Conservation (phyloP, 2,113 vertebrate species). For the Urocynchramus pylzowi region DNA sequence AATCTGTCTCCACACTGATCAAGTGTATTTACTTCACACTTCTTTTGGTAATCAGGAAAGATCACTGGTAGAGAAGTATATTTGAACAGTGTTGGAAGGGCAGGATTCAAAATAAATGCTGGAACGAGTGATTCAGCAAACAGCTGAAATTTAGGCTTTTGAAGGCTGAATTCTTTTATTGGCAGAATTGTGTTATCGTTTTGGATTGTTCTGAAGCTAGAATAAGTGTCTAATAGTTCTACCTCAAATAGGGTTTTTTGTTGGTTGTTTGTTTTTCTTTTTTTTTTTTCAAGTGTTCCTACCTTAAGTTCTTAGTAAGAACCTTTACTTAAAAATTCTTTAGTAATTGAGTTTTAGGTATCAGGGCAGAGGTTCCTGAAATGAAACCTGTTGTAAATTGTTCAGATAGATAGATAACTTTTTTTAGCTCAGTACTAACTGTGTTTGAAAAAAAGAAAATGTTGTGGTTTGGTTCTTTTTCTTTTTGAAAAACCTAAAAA, state of each 20-base stretch:
- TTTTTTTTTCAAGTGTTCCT: background rate
- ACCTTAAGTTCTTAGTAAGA: background rate
- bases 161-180: background rate
- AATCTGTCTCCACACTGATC: background rate
- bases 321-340: background rate
- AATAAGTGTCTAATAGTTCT: background rate
- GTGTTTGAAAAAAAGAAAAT: background rate
- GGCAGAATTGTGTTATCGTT: background rate
- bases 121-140: background rate
- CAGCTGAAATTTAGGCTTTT: background rate
- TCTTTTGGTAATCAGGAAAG: background rate
- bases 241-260: background rate
- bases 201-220: background rate
- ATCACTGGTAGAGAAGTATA: background rate
- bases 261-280: too few relatives aligned
- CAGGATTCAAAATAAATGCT: background rate
- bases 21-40: background rate
- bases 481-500: background rate
- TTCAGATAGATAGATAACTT: background rate
- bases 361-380: background rate
- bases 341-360: background rate
- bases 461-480: background rate
- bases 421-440: background rate
- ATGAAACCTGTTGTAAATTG: background rate
- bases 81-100: background rate